A percentile compares a stretch with the other conserved stretches of the same genome.
Evolutionary conservation across 1,140 invertebrate species (phyloP).

Genomic region (Manduca sexta): DNA sequence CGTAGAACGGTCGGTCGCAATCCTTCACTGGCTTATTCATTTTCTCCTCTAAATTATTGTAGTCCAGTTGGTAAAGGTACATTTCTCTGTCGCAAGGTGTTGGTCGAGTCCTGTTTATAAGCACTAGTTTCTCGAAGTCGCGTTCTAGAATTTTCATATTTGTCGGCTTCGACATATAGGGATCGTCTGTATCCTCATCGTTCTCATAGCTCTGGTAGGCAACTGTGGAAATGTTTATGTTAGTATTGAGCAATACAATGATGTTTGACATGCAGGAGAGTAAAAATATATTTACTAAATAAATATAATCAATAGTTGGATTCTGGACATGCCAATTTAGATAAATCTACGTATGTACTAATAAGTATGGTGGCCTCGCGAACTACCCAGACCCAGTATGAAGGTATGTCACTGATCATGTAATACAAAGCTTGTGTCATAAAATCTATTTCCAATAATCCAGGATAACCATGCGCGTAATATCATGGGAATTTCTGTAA

Average conservation of each 20-base stretch:
- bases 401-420: too few relatives aligned
- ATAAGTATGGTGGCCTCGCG: too few relatives aligned
- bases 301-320: neutral
- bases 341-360: too few relatives aligned
- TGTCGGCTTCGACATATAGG: slow-evolving; percentile 54
- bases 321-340: neutral
- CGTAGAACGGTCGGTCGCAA: slow-evolving; percentile 81
- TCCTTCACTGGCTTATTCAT: slow-evolving; percentile 49
- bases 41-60: slow-evolving; percentile 56
- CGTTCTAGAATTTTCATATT: slow-evolving; percentile 67
- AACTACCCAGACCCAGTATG: too few relatives aligned
- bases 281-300: slow-evolving; percentile 4
- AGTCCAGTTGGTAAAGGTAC: slow-evolving; percentile 56
- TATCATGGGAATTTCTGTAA: too few relatives aligned
- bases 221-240: slow-evolving; percentile 26
- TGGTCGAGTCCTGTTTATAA: slow-evolving; percentile 84
- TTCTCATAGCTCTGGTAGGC: slow-evolving; percentile 67
- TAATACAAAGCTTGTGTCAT: too few relatives aligned
- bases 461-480: too few relatives aligned
- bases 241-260: neutral
- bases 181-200: slow-evolving; percentile 59
- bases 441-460: too few relatives aligned
- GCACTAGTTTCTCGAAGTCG: slow-evolving; percentile 74
- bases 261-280: slow-evolving; percentile 14
- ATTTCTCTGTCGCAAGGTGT: slow-evolving; percentile 86